Evolutionary conservation across 1,140 invertebrate species (phyloP).

Genomic region (Ladona fulva): DNA sequence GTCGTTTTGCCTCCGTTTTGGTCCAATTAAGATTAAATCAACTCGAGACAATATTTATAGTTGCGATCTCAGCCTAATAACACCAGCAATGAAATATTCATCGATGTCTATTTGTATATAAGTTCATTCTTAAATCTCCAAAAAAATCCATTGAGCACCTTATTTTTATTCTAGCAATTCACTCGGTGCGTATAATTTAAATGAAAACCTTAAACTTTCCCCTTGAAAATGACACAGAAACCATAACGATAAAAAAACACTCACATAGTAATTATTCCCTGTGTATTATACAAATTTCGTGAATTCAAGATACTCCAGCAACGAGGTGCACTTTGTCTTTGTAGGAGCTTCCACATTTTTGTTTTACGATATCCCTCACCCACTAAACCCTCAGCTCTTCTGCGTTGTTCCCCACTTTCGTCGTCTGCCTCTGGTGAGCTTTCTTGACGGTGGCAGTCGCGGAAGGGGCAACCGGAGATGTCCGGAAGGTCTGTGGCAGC

Average conservation of each 20-base stretch:
- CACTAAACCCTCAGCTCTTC: not conserved
- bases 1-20: not conserved
- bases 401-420: not conserved
- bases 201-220: not conserved
- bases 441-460: conserved; percentile 20
- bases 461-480: conserved; percentile 23
- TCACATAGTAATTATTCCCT: not conserved
- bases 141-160: not conserved
- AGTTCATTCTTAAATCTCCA: not conserved
- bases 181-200: not conserved
- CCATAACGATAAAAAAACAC: not conserved
- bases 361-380: not conserved
- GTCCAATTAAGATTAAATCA: not conserved
- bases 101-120: not conserved
- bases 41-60: not conserved
- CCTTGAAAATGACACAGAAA: not conserved
- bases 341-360: not conserved
- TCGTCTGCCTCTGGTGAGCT: not conserved
- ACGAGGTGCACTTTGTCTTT: not conserved
- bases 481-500: conserved; percentile 25
- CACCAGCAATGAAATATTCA: not conserved
- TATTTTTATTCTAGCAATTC: not conserved
- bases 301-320: not conserved
- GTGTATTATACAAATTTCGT: not conserved
- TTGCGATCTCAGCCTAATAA: not conserved